A percentile compares a stretch with the other conserved stretches of the same genome.
Conservation (phyloP, 1,140 invertebrate genomes). For the Oncopeltus fasciatus region DNA sequence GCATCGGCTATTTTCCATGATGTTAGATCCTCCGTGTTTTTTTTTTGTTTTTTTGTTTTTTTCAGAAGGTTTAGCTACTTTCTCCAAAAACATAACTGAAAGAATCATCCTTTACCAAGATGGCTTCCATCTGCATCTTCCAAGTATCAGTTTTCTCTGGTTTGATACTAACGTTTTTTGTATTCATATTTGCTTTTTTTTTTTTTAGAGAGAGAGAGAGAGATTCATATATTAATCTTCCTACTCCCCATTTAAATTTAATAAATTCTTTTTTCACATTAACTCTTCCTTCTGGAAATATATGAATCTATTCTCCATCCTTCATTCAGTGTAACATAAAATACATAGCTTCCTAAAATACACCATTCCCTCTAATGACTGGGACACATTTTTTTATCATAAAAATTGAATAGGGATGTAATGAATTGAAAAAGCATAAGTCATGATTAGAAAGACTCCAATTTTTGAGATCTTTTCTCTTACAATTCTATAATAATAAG, state of each 20-base stretch:
- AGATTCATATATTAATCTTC: conserved; percentile 67
- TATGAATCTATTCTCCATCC: conserved; percentile 86
- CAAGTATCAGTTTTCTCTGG: no score
- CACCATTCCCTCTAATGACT: conserved; percentile 76
- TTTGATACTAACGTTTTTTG: no score
- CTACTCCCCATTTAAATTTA: conserved; percentile 84
- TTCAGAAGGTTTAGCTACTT: no score
- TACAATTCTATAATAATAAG: no score
- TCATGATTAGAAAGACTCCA: conserved; percentile 95
- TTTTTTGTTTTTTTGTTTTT: no score
- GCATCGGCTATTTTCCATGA: no score
- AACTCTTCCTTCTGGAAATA: conserved; percentile 88
- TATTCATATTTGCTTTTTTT: no score
- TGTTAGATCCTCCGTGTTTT: no score
- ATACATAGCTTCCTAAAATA: conserved; percentile 66
- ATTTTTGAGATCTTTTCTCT: no score
- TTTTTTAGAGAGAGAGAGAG: conserved; percentile 50
- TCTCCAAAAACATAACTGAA: no score
- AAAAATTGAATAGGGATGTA: conserved; percentile 82
- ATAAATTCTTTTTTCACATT: conserved; percentile 70
- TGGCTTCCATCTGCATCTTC: no score
- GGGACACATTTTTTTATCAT: conserved; percentile 88
- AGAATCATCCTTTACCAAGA: no score
- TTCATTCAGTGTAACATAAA: conserved; percentile 76
- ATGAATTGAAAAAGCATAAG: conserved; percentile 83